These are phyloP conservation scores for Coptodon rendalli DNA, from an alignment of 2,113 vertebrate genomes.

Conservation along the genomic window DNA sequence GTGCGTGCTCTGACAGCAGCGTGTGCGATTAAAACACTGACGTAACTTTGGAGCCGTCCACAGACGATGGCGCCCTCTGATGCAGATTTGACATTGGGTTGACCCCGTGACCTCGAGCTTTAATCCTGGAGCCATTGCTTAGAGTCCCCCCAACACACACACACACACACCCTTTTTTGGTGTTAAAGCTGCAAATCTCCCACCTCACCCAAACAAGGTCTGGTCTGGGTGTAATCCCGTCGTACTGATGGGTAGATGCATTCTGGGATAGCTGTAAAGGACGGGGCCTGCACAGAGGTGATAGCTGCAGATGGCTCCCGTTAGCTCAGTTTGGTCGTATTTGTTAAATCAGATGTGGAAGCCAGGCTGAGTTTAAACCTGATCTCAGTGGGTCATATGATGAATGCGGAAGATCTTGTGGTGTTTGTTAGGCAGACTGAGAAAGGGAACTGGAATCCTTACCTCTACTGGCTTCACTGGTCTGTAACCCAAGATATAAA, in stretches of 20 bases:
- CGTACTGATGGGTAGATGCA: neutral
- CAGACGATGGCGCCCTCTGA: too few species aligned
- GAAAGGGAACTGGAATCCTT: neutral
- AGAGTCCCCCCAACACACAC: too few species aligned
- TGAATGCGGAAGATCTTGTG: neutral
- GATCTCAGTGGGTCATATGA: neutral
- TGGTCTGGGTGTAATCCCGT: neutral
- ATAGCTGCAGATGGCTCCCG: neutral
- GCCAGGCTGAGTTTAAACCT: neutral
- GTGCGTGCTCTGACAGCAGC: too few species aligned
- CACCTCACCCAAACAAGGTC: slow-evolving; percentile 9
- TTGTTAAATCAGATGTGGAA: neutral
- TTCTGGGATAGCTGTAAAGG: neutral
- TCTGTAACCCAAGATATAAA: neutral
- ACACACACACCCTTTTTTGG: too few species aligned
- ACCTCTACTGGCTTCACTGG: neutral
- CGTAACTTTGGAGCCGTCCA: too few species aligned
- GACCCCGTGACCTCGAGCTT: too few species aligned
- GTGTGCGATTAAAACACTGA: too few species aligned
- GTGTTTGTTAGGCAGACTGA: neutral
- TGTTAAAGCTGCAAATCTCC: slow-evolving; percentile 13
- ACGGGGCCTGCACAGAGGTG: neutral
- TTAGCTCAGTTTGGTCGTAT: neutral
- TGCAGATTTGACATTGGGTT: too few species aligned
- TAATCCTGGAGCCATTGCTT: too few species aligned